Evolutionary conservation across 2,888 invertebrate genomes (phyloP).

Genomic region (Noctuana brunneofusca): DNA sequence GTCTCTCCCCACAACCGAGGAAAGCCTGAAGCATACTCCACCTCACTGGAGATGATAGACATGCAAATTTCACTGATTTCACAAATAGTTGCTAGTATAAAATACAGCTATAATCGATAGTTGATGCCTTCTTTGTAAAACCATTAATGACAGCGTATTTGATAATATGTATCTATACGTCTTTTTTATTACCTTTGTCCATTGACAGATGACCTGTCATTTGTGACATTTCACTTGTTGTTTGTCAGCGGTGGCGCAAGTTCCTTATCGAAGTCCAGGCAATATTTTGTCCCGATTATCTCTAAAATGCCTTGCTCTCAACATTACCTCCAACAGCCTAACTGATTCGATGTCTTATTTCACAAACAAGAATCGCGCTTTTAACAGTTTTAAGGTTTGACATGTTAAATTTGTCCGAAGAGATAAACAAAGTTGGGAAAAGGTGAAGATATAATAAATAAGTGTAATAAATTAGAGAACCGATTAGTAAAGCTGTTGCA

Average conservation of each 20-base stretch:
- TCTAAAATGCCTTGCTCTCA: slow-evolving; percentile 67
- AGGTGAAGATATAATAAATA: slow-evolving; percentile 13
- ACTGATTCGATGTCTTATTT: slow-evolving; percentile 72
- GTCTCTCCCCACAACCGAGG: too few relatives aligned
- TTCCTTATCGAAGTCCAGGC: slow-evolving; percentile 67
- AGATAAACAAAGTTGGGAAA: slow-evolving; percentile 4
- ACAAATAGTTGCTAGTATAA: too few relatives aligned
- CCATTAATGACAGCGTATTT: neutral
- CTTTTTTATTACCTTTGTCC: slow-evolving; percentile 5
- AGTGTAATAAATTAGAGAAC: slow-evolving; percentile 26
- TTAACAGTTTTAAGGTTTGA: slow-evolving; percentile 58
- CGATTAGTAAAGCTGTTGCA: slow-evolving; percentile 22
- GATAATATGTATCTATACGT: slow-evolving; percentile 4
- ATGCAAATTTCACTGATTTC: too few relatives aligned
- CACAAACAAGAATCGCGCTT: slow-evolving; percentile 71
- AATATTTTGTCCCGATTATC: slow-evolving; percentile 77
- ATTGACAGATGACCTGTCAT: too few relatives aligned
- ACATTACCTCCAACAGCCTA: slow-evolving; percentile 60
- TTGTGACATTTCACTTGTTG: neutral
- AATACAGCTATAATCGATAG: neutral
- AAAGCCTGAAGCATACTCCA: too few relatives aligned
- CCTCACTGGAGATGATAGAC: too few relatives aligned
- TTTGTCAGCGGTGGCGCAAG: slow-evolving; percentile 7
- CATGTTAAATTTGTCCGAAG: slow-evolving; percentile 33
- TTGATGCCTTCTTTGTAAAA: neutral